Base-by-base conservation (phyloP, 2,797 vertebrate species). In the Alfaro cultratus region DNA sequence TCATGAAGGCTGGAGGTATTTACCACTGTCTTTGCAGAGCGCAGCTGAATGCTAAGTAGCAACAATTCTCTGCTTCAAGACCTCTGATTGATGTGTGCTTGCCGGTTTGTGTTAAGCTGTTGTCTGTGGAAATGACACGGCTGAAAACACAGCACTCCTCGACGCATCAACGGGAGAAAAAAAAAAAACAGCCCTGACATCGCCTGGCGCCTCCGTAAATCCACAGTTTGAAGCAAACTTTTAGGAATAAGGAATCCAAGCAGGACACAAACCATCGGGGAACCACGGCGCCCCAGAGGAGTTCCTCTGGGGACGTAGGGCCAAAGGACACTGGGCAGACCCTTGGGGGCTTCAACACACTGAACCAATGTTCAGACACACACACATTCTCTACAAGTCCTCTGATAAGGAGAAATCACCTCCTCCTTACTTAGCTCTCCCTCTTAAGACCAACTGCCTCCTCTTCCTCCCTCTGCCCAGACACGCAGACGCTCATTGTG, bases 401-500 rank as follows among this genome's bases (percentile, higher is more conserved):
- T 76, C 67, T 41, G 34, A 0, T 10, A 29, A 53, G 3, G 26
- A 45, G 34, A 68, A 68, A 68, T 68, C 64, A 68, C 36, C 64
- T 68, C 64, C 21, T 34, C 45, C 23, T 23, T 72, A 53, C 53
- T 64, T 76, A 79, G 31, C 71, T 76, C 70, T 82, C 76, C 18
- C 26, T 55, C 36, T 29, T 43, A 80, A 60, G 75, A 85, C 79
- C 70, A 43, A 73, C 79, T 64, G 73, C 60, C 74, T 26, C 23
- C 21, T 34, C 36, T 84, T 77, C 81, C 79, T 86, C 73, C 85
- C 34, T 79, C 89, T 88, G 86, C 81, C 89, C 93, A 95, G 95
- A 95, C 94, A 95, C 92, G 92, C 95, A 95, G 94, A 95, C 94
- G 93, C 94, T 95, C 92, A 92, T 91, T 90, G 90, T 92, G 94